A percentile compares a stretch with the other conserved stretches of the same genome.
Evolutionary conservation across 2,113 vertebrate genomes (phyloP).

Genomic region (Crotalus viridis): DNA sequence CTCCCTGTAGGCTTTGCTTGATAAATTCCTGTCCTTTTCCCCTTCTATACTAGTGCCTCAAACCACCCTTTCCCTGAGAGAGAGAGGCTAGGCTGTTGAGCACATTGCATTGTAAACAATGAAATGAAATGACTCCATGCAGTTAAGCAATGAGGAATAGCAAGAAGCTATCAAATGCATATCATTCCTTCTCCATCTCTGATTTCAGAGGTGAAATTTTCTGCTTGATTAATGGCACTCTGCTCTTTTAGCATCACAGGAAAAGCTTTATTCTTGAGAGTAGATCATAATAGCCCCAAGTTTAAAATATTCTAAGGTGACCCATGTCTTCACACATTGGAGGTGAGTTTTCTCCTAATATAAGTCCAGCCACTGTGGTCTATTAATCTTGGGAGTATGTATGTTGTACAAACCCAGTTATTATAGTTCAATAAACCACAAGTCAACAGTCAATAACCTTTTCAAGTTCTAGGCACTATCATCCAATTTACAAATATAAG

Average conservation of each 20-base stretch:
- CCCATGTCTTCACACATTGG: not conserved
- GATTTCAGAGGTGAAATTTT: conserved; percentile 29
- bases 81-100: not conserved
- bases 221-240: conserved; percentile 30
- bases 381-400: not conserved
- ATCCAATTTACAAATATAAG: not conserved
- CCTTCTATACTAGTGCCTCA: not conserved
- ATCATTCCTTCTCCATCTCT: not conserved
- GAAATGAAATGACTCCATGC: not conserved
- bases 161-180: conserved; percentile 11
- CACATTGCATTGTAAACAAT: not conserved
- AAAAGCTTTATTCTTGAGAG: not conserved
- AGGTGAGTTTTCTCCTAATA: not conserved
- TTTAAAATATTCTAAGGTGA: not conserved
- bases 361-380: not conserved
- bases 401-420: not conserved
- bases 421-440: not conserved
- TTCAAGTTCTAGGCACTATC: not conserved
- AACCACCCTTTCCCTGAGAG: not conserved
- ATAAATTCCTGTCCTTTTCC: not conserved
- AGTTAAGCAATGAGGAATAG: not conserved
- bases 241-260: not conserved
- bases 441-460: not conserved
- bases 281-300: not conserved
- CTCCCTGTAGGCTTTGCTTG: not conserved